Conservation (phyloP, 2,113 vertebrate genomes). For the Podiceps cristatus region DNA sequence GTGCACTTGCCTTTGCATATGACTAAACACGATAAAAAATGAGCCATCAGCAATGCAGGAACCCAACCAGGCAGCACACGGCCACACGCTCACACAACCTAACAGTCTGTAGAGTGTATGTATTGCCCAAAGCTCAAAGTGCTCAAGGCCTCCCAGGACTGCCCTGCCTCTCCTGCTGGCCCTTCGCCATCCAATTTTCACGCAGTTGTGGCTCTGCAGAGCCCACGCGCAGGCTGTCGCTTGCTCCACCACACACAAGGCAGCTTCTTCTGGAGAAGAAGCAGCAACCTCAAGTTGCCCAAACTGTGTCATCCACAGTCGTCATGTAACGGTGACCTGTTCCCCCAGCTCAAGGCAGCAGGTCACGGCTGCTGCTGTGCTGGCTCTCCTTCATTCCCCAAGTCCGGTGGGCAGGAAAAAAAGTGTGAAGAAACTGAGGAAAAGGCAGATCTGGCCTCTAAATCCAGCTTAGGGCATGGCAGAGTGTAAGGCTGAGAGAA, state of each 20-base stretch:
- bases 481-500: neutral
- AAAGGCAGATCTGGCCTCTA: neutral
- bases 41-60: neutral
- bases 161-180: neutral
- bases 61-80: neutral
- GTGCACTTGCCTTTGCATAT: neutral
- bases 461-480: neutral
- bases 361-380: neutral
- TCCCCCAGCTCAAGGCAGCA: neutral
- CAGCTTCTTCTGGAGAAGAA: neutral
- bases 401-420: accelerated
- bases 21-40: neutral
- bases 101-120: accelerated
- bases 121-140: neutral
- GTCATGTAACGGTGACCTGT: accelerated
- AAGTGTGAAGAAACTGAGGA: neutral
- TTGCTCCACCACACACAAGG: neutral
- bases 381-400: neutral
- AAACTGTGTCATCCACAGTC: neutral
- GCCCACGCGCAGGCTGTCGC: neutral
- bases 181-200: neutral
- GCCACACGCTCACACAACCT: accelerated
- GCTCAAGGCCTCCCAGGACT: neutral
- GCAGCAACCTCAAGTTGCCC: neutral
- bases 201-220: neutral